Percentiles rank a stretch among this genome's conserved stretches.
Conservation (phyloP, 2,797 vertebrate genomes). For the Macroramphosus scolopax region DNA sequence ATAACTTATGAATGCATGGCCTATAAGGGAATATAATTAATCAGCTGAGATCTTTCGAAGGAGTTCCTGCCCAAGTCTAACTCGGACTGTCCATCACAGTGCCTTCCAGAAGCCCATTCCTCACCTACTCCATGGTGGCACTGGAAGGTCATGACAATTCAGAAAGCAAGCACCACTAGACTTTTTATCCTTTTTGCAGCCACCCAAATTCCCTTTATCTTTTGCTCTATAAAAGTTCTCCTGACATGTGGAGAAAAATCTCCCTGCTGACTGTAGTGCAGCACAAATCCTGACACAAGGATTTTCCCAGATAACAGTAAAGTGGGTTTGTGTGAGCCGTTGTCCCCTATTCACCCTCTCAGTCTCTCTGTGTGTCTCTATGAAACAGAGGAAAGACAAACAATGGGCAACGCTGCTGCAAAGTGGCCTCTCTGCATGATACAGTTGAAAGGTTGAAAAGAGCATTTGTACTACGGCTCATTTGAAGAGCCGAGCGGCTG, state of each 20-base stretch:
- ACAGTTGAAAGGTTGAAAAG: conserved; percentile 34
- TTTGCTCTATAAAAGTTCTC: neutral
- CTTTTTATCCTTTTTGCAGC: neutral
- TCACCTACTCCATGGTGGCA: neutral
- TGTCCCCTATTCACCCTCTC: conserved; percentile 13
- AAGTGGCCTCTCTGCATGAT: conserved; percentile 37
- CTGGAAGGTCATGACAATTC: neutral
- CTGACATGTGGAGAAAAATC: conserved; percentile 10
- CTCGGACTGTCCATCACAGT: too few species aligned
- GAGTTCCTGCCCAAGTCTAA: too few species aligned
- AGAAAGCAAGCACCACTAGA: conserved; percentile 1
- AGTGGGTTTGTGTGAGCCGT: conserved; percentile 24
- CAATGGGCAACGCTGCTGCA: conserved; percentile 28
- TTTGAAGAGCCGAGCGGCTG: conserved; percentile 19
- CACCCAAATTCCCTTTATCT: conserved; percentile 1
- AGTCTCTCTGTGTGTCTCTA: conserved; percentile 22
- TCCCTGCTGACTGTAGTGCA: conserved; percentile 26
- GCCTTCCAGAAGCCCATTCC: neutral
- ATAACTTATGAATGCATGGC: too few species aligned
- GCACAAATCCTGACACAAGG: conserved; percentile 26
- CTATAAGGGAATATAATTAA: too few species aligned
- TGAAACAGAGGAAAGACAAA: conserved; percentile 60
- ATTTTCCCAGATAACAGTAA: conserved; percentile 25
- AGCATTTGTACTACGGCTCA: conserved; percentile 31
- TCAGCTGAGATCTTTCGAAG: too few species aligned